Conservation (phyloP, 2,113 vertebrate species). For the Leucoraja erinaceus region DNA sequence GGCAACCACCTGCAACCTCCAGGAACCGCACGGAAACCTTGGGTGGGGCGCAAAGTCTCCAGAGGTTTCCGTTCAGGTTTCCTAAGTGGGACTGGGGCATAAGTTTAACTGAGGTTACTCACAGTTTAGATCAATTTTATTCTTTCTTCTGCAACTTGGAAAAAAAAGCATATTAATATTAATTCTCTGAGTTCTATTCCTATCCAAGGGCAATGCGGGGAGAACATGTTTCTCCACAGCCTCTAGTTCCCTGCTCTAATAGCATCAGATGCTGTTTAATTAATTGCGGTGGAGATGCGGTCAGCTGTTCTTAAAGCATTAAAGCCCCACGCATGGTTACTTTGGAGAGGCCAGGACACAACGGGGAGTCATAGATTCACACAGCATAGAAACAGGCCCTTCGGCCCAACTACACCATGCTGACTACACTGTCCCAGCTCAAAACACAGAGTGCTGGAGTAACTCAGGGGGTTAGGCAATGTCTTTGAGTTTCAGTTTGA, state of each 20-base stretch:
- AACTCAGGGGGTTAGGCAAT: no score
- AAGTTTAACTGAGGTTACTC: not conserved
- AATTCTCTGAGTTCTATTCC: not conserved
- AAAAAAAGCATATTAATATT: not conserved
- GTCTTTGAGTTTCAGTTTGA: no score
- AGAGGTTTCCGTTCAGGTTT: no score
- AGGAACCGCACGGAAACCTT: no score
- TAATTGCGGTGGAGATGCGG: not conserved
- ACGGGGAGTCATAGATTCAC: not conserved
- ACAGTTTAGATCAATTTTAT: constrained; percentile 17
- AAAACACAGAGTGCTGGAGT: no score
- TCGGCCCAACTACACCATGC: no score
- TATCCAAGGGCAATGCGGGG: not conserved
- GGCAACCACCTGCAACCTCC: no score
- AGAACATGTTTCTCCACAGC: not conserved
- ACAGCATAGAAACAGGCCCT: no score
- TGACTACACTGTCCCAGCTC: no score
- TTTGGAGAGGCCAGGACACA: not conserved
- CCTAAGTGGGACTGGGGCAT: no score
- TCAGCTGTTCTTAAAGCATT: not conserved
- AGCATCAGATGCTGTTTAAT: constrained; percentile 26
- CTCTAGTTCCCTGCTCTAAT: not conserved
- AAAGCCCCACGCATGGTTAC: not conserved
- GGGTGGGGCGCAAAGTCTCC: no score
- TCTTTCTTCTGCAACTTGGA: not conserved